Evolutionary conservation across 2,113 vertebrate species (phyloP), one percentile per base, ranked within the genome.

Genomic region (Odontophorus gujanensis): DNA sequence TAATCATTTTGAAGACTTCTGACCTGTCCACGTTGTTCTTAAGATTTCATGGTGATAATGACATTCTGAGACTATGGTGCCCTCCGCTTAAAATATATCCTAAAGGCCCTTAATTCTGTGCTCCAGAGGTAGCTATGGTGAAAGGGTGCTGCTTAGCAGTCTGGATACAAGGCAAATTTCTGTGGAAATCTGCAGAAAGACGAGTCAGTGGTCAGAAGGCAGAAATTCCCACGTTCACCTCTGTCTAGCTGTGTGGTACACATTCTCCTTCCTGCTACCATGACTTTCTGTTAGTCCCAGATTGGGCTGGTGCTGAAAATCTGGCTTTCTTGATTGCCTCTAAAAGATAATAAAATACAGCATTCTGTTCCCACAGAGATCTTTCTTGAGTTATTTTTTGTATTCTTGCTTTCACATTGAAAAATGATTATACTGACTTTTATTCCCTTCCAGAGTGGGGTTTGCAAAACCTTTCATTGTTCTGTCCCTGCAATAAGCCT

Each of bases 401-500:
- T 73, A 42, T 81, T 43, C 45, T 79, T 87, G 24, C 4, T 66
- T 94, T 90, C 68, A 47, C 42, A 48, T 18, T 82, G 53, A 87
- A 89, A 55, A 81, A 79, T 43, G 2, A 15, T 43, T 66, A 53
- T 48, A 55, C 87, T 73, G 28, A 68, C 20, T 67, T 76, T n/a
- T 80, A 47, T 30, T 62, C 5, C 48, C 40, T 76, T 67, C 66
- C 32, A 71, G 6, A 36, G 25, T 51, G 47, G n/a, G 8, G 5
- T 87, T 90, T 90, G 48, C 51, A 74, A 92, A 90, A 67, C 68
- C 55, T 67, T 30, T 91, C 55, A 59, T 80, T 82, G 67, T 77
- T 92, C 47, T 66, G 15, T 50, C 38, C 89, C 79, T 76, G 58
- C 81, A 95, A 91, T 85, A 89, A 82, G 21, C 6, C 50, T 91